Evolutionary conservation across 2,888 invertebrate genomes (phyloP), one percentile per base, ranked within the genome.

Genomic region (Hyalella azteca): DNA sequence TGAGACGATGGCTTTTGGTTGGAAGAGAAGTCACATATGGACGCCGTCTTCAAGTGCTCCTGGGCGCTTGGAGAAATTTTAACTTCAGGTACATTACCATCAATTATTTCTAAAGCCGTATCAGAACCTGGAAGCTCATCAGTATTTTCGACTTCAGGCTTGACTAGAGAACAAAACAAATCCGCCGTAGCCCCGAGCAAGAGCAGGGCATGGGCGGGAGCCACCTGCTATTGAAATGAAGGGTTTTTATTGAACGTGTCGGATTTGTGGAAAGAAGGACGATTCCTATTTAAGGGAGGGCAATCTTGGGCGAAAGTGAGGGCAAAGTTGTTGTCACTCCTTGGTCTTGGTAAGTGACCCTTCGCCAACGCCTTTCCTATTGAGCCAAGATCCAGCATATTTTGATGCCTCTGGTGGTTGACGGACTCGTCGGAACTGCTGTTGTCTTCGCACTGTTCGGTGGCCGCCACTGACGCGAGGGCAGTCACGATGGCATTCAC

Each of bases 401-500:
- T 84, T 75, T 81, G 80, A 76, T 82, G 82, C 45, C 75, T 78
- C 40, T 77, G 78, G 50, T 77, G 77, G 19, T 75, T 66, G 50
- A 60, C 77, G 26, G 81, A 81, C 73, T 83, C 83, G 50, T 84
- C 83, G 22, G 85, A 85, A 78, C 82, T 82, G 66, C 81, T 80
- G 84, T 85, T 85, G 85, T 85, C 50, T 81, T 85, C 85, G 81
- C 86, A 86, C 78, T 86, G 86, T 89, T 95, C 95, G 82, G 95
- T 95, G 41, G 83, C 80, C 19, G 81, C 81, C 32, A 84, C 83
- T 0, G 83, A 84, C 80, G 96, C 95, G 86, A 96, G 90, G 85
- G 96, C 95, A 89, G 95, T 95, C 86, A 96, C 95, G 86, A 96
- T 95, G 77, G 95, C 95, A 88, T 94, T 95, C 88, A 96, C 95